Percentiles rank a stretch among this genome's conserved stretches.
Conservation (phyloP, 1,140 invertebrate species). For the Tyrophagus putrescentiae region DNA sequence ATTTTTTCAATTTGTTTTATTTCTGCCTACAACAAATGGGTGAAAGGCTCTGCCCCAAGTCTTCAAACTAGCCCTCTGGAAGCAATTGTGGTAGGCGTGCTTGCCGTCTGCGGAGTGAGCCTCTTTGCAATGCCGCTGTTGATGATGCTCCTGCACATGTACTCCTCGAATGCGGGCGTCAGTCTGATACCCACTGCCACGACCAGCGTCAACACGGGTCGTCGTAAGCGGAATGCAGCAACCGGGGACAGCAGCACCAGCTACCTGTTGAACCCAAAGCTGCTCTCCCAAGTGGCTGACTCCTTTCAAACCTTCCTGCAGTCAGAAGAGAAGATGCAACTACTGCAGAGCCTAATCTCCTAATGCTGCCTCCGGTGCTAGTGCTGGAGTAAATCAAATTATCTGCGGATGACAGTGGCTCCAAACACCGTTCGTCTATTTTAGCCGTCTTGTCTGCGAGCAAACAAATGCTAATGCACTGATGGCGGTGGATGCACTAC, state of each 20-base stretch:
- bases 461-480: no score
- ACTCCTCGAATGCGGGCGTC: constrained; percentile 1
- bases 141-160: constrained; percentile 9
- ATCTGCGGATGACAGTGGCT: no score
- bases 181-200: constrained; percentile 22
- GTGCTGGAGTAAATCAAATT: no score
- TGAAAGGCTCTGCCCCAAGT: background rate
- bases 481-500: no score
- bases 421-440: no score
- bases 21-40: no score
- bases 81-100: constrained; percentile 16
- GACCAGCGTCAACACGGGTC: constrained; percentile 18
- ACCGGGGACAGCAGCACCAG: background rate
- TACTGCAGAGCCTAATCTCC: background rate
- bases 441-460: no score
- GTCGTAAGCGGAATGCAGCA: no score
- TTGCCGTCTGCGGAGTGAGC: constrained; percentile 13
- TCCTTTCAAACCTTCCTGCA: background rate
- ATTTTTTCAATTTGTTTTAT: no score
- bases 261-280: background rate
- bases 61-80: constrained; percentile 4
- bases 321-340: constrained; percentile 3
- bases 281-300: background rate
- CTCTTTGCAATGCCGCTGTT: constrained; percentile 21
- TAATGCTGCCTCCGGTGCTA: no score